These are phyloP conservation scores for Pseudorectes ferrugineus DNA, from an alignment of 2,113 vertebrate genomes.

Conservation along the genomic window DNA sequence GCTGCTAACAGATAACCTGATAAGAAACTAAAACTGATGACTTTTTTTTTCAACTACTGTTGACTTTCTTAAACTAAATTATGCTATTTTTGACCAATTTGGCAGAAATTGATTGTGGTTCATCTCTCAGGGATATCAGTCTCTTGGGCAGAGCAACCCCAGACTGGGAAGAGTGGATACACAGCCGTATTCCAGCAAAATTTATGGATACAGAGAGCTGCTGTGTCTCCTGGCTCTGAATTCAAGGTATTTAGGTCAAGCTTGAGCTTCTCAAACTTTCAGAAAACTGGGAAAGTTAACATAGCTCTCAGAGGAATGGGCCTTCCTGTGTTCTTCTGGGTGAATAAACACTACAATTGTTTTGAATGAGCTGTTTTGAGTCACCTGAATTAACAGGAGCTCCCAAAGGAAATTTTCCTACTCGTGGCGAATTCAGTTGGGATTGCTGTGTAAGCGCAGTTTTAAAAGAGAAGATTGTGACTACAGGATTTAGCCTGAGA, in stretches of 20 bases:
- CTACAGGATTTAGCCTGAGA: background rate
- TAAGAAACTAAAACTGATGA: background rate
- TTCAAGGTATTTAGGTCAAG: conserved; percentile 15
- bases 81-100: background rate
- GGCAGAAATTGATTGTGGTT: background rate
- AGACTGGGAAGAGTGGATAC: background rate
- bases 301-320: background rate
- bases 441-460: background rate
- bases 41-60: background rate
- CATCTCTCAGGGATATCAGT: background rate
- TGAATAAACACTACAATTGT: conserved; percentile 43
- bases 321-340: background rate
- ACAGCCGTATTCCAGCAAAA: background rate
- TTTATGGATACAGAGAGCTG: background rate
- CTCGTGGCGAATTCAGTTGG: background rate
- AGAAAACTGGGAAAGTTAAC: background rate
- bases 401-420: conserved; percentile 12
- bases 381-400: conserved; percentile 31
- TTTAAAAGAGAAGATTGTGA: background rate
- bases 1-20: background rate
- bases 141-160: background rate
- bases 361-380: conserved; percentile 7
- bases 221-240: background rate
- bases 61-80: background rate
- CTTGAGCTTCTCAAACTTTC: background rate